phyloP scores from a whole-genome alignment of 2,113 vertebrate genomes.

The Phalacrocorax carbo region DNA sequence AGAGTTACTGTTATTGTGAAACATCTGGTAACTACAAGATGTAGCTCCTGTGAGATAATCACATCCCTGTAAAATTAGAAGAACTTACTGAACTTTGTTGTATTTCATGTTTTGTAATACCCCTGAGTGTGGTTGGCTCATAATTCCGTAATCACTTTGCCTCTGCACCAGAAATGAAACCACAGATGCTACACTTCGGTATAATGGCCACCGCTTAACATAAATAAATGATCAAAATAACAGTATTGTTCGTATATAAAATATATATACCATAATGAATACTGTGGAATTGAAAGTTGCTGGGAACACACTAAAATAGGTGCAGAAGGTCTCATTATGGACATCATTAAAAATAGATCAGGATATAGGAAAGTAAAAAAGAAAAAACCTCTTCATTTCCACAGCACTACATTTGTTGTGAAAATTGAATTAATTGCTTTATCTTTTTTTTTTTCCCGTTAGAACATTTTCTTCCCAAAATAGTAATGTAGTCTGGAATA shows the following conservation, averaged over 20 bases:
- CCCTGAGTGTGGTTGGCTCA: constrained; percentile 43
- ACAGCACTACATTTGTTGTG: background rate
- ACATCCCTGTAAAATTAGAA: constrained; percentile 64
- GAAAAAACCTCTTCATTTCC: background rate
- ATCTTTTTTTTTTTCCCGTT: background rate
- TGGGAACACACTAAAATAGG: background rate
- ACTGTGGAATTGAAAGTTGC: background rate
- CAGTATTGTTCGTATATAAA: constrained; percentile 49
- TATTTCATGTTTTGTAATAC: constrained; percentile 74
- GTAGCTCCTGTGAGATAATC: constrained; percentile 72
- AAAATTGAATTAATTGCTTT: background rate
- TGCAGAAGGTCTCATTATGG: constrained; percentile 2
- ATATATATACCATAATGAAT: constrained; percentile 4
- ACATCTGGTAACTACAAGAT: constrained; percentile 79
- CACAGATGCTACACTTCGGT: constrained; percentile 64
- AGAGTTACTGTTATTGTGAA: constrained; percentile 71
- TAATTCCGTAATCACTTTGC: constrained; percentile 70
- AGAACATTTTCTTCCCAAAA: background rate
- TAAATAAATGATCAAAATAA: constrained; percentile 75
- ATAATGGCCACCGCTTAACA: constrained; percentile 49
- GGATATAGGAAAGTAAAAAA: background rate
- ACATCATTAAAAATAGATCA: constrained; percentile 25
- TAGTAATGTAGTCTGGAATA: background rate
- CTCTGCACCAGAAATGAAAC: constrained; percentile 64
- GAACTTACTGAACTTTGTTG: constrained; percentile 61